A percentile compares a stretch with the other conserved stretches of the same genome.
phyloP scores from a whole-genome alignment of 2,888 invertebrate species.

The Cheiracanthium punctorium region DNA sequence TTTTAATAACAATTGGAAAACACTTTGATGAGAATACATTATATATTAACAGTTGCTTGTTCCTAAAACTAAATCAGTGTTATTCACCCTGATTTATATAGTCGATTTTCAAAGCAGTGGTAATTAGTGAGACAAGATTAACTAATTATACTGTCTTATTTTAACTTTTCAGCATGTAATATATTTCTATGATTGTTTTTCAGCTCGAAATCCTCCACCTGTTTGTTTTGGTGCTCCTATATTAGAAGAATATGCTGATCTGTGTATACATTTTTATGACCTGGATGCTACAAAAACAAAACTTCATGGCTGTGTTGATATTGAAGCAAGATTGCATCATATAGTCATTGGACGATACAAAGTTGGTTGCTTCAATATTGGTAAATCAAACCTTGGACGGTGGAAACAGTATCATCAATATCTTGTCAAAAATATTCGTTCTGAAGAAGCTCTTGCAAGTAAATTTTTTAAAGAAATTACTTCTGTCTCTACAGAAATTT shows the following conservation, averaged over 20 bases:
- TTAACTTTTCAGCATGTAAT: too few species aligned
- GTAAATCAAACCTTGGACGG: constrained; percentile 5
- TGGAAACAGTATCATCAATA: constrained; percentile 42
- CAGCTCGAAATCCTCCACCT: constrained; percentile 75
- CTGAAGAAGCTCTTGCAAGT: neutral
- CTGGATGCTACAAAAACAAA: constrained; percentile 73
- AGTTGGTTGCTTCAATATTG: constrained; percentile 76
- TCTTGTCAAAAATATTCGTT: constrained; percentile 24
- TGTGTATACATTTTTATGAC: constrained; percentile 75
- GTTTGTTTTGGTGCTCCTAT: constrained; percentile 76
- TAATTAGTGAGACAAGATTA: too few species aligned
- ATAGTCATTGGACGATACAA: constrained; percentile 74
- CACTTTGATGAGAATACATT: too few species aligned
- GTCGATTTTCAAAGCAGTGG: too few species aligned
- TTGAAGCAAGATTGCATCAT: constrained; percentile 75
- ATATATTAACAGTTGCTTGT: too few species aligned
- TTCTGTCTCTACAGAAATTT: too few species aligned
- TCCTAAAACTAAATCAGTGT: too few species aligned
- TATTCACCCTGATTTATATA: too few species aligned
- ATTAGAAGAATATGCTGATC: constrained; percentile 75
- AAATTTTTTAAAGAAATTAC: too few species aligned
- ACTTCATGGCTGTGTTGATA: constrained; percentile 75
- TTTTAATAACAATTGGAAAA: too few species aligned
- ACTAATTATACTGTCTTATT: too few species aligned
- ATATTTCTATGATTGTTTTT: neutral